Evolutionary conservation across 2,797 vertebrate genomes (phyloP), one percentile per base, ranked within the genome.

Genomic region (Chromobotia macracanthus): DNA sequence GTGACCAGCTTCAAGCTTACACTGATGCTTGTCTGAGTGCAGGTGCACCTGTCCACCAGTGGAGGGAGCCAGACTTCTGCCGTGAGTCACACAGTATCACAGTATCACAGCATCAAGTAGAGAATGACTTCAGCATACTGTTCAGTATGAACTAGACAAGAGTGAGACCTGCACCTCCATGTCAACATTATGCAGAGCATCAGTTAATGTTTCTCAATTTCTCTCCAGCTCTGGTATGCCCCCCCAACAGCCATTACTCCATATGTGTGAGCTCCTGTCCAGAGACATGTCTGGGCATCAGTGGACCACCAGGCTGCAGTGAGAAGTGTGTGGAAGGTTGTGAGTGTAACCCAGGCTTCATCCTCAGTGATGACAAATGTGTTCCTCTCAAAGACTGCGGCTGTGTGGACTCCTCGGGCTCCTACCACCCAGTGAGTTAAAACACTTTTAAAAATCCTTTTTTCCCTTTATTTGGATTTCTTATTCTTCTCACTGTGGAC

Each of bases 1-100:
- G 95, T 80, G 88, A 92, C 80, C 94, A 95, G 73, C 88, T 96
- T 44, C 93, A 95, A 41, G 91, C 92, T 75, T 92, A 95, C 86
- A 94, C 94, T 0, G 90, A 92, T 0, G 87, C 87, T 71, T 97
- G 96, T 86, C 93, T 91, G 58, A 85, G 88, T 0, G 91, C 93
- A 0, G 93, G 94, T 56, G 92, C 88, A 16, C 78, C 80, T 0
- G 90, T 92, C 53, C 86, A 93, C 86, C 86, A 87, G 19, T 96
- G 95, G 95, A 94, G 95, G 61, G 86, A 79, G 25, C 86, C 91
- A 72, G 78, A 84, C 38, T 95, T 96, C 85, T 94, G 91, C 58
- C 83, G 92, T 93, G 71, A 90, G 92, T 87, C 38, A 50, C 18
- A 55, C 8, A 66, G 1, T 15, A n/a, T 75, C 3, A 66, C 11